Evolutionary conservation across 2,113 vertebrate species (phyloP).

Genomic region (Lutjanus erythropterus): DNA sequence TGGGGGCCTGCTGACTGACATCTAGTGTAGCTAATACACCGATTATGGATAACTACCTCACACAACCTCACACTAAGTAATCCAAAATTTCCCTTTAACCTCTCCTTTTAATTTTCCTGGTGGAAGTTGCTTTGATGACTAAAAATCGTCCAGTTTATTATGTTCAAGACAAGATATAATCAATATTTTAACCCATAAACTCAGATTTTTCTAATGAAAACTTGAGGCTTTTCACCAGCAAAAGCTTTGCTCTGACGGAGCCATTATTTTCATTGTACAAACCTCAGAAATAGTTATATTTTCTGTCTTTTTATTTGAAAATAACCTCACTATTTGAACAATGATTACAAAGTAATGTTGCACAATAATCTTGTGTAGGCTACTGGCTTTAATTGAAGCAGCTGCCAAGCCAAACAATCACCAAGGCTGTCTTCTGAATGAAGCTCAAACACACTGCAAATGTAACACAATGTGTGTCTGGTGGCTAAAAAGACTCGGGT

Average conservation of each 20-base stretch:
- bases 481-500: slow-evolving; percentile 15
- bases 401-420: slow-evolving; percentile 29
- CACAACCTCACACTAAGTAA: no score
- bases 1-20: no score
- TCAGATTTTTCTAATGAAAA: background rate
- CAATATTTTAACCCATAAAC: slow-evolving; percentile 2
- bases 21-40: no score
- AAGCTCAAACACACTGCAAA: slow-evolving; percentile 23
- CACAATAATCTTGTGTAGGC: background rate
- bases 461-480: slow-evolving; percentile 21
- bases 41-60: no score
- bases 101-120: slow-evolving; percentile 9
- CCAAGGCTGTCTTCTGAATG: slow-evolving; percentile 10
- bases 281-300: background rate
- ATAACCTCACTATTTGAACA: slow-evolving; percentile 28
- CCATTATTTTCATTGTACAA: background rate
- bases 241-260: background rate
- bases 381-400: slow-evolving; percentile 17
- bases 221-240: background rate
- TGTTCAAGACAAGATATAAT: slow-evolving; percentile 14
- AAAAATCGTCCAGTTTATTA: slow-evolving; percentile 1
- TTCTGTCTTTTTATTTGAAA: background rate
- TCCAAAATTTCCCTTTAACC: no score
- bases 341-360: slow-evolving; percentile 12
- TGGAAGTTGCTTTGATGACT: background rate